A percentile compares a stretch with the other conserved stretches of the same genome.
Evolutionary conservation across 2,113 vertebrate genomes (phyloP).

Genomic region (Bubo bubo): DNA sequence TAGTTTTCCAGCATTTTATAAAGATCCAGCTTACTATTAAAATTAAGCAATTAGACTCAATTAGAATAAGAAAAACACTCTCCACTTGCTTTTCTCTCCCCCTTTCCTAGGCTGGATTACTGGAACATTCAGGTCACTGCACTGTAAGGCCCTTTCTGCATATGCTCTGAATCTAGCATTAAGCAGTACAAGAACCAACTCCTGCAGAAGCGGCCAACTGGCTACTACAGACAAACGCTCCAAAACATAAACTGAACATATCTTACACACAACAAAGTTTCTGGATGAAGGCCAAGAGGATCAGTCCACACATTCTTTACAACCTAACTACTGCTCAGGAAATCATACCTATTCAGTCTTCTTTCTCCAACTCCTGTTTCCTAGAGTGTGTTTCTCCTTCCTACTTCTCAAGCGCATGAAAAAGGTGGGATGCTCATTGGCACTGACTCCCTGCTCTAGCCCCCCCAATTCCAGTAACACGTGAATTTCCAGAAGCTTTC

Average conservation of each 20-base stretch:
- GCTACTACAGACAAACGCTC: not conserved
- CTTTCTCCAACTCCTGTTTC: not conserved
- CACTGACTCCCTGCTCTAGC: not conserved
- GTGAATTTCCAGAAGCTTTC: not conserved
- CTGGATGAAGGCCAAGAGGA: not conserved
- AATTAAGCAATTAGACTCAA: not conserved
- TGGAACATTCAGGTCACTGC: not conserved
- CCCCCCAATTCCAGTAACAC: not conserved
- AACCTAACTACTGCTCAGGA: not conserved
- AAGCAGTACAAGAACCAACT: not conserved
- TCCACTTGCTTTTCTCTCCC: not conserved
- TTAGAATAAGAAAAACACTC: not conserved
- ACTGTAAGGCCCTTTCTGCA: not conserved
- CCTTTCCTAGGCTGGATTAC: not conserved
- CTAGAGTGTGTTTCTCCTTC: not conserved
- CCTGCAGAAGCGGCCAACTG: not conserved
- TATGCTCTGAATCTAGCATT: not conserved
- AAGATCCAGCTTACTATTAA: not conserved
- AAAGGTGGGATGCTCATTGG: not conserved
- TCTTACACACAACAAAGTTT: not conserved
- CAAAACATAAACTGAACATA: not conserved
- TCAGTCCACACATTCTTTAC: not conserved
- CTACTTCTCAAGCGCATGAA: not conserved
- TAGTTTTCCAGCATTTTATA: not conserved
- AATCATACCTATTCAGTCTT: not conserved